A percentile compares a stretch with the other conserved stretches of the same genome.
phyloP scores from a whole-genome alignment of 2,113 vertebrate genomes.

The Suncus etruscus region DNA sequence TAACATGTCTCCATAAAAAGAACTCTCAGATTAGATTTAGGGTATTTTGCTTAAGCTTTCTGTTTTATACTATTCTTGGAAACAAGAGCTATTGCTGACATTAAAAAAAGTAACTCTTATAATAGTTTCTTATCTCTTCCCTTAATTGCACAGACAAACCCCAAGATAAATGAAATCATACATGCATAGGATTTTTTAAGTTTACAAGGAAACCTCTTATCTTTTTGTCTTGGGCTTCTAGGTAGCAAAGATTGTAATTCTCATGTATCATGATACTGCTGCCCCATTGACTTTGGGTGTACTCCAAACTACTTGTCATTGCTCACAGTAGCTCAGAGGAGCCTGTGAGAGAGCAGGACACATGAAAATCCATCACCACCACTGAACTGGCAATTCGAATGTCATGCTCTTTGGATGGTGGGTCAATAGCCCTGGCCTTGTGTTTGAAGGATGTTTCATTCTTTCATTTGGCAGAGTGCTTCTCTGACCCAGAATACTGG shows the following conservation, averaged over 20 bases:
- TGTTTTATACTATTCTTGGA: constrained; percentile 61
- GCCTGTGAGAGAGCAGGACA: background rate
- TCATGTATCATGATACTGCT: background rate
- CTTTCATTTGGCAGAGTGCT: constrained; percentile 50
- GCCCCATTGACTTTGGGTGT: background rate
- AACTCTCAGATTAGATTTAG: constrained; percentile 35
- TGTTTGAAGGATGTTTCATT: constrained; percentile 47
- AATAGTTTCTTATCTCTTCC: constrained; percentile 55
- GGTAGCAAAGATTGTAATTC: background rate
- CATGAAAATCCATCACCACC: constrained; percentile 42
- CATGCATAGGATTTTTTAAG: background rate
- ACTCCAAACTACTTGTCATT: background rate
- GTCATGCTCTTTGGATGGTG: background rate
- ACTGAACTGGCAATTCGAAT: constrained; percentile 17
- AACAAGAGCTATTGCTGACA: constrained; percentile 52
- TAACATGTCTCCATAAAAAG: constrained; percentile 40
- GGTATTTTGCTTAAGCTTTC: constrained; percentile 34
- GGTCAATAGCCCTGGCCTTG: constrained; percentile 22
- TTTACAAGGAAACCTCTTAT: background rate
- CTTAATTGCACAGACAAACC: constrained; percentile 60
- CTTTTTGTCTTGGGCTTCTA: constrained; percentile 8
- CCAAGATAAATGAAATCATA: constrained; percentile 50
- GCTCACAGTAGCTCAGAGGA: background rate
- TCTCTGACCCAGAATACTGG: constrained; percentile 54
- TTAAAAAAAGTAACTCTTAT: constrained; percentile 45